Conservation (phyloP, 2,888 invertebrate genomes). For the Scaptomyza tumidula region DNA sequence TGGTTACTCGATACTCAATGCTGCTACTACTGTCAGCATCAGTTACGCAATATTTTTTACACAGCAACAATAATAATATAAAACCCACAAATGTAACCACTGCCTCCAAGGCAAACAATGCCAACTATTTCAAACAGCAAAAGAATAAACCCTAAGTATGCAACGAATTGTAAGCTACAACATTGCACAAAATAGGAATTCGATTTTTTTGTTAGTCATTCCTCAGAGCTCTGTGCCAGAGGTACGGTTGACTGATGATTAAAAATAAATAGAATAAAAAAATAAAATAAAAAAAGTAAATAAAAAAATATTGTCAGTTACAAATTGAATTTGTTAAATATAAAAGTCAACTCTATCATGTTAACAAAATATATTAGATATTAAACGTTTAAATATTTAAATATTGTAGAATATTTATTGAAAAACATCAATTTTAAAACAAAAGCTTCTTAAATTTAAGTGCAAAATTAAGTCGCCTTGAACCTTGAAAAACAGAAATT, state of each 20-base stretch:
- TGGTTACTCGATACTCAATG: constrained; percentile 27
- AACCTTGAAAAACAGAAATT: no score
- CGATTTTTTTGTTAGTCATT: constrained; percentile 1
- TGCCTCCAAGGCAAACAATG: constrained; percentile 15
- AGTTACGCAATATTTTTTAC: constrained; percentile 32
- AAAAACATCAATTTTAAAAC: no score
- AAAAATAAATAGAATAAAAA: no score
- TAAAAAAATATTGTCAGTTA: background rate
- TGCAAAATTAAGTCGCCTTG: no score
- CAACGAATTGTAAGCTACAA: constrained; percentile 10
- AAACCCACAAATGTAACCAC: constrained; percentile 22
- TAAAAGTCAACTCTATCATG: no score
- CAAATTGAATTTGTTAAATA: no score
- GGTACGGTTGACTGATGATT: background rate
- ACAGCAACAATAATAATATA: constrained; percentile 21
- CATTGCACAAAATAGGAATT: constrained; percentile 1
- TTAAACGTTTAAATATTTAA: background rate
- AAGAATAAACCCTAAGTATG: constrained; percentile 26
- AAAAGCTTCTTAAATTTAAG: no score
- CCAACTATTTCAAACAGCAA: constrained; percentile 26
- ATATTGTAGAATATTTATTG: no score
- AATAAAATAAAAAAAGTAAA: no score
- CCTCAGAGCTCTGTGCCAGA: background rate
- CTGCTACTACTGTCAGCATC: constrained; percentile 17
- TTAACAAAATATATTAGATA: background rate